These are phyloP conservation scores for Tenodera sinensis DNA, from an alignment of 2,888 invertebrate genomes.

Conservation along the genomic window DNA sequence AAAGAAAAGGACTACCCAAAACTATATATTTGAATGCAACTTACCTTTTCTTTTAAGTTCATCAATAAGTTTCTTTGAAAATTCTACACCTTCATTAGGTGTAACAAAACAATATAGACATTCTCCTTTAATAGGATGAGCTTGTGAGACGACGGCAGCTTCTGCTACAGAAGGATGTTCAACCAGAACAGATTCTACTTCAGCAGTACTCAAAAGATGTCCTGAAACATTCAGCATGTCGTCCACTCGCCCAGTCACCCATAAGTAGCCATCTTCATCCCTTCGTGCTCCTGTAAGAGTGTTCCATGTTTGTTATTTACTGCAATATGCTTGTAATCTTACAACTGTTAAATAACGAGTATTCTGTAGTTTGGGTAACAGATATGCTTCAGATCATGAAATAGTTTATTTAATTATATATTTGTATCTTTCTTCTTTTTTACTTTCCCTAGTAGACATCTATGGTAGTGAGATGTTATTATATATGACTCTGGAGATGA, in stretches of 20 bases:
- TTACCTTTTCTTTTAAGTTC: constrained; percentile 64
- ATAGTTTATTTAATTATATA: no score
- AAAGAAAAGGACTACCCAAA: no score
- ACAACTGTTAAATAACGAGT: no score
- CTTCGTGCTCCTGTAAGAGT: constrained; percentile 65
- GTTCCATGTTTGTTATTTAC: no score
- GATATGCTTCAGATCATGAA: no score
- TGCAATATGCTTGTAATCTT: no score
- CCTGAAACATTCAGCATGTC: constrained; percentile 99
- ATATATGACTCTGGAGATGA: no score
- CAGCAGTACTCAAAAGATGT: constrained; percentile 95
- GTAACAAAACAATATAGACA: constrained; percentile 96
- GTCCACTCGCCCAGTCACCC: constrained; percentile 96
- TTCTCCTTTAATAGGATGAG: constrained; percentile 94
- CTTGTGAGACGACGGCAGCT: constrained; percentile 93
- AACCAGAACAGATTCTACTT: constrained; percentile 79
- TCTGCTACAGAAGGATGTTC: constrained; percentile 81
- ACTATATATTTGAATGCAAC: no score
- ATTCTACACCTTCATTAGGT: constrained; percentile 70
- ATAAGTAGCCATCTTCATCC: constrained; percentile 91
- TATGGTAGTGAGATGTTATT: no score
- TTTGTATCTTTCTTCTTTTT: no score
- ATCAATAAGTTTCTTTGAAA: constrained; percentile 64
- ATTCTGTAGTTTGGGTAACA: no score
- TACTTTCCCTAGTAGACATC: no score